phyloP scores from a whole-genome alignment of 1,140 invertebrate genomes.

The Prorops nasuta region DNA sequence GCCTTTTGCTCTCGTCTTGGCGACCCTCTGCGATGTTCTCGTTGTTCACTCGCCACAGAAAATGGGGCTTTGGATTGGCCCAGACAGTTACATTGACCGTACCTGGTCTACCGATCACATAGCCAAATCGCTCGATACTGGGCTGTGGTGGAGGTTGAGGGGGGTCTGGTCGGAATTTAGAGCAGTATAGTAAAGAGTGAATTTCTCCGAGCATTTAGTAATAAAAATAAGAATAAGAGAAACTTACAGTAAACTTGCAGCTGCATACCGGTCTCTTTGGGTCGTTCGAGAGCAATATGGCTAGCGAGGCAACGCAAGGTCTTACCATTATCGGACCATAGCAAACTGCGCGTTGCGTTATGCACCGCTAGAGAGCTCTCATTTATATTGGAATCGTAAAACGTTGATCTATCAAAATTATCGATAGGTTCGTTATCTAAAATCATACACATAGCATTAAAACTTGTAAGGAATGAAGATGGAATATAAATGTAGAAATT shows the following conservation, averaged over 20 bases:
- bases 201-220: too few species aligned
- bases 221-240: slow-evolving; percentile 6
- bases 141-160: slow-evolving; percentile 62
- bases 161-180: slow-evolving; percentile 54
- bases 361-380: slow-evolving; percentile 57
- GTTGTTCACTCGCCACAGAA: slow-evolving; percentile 66
- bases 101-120: slow-evolving; percentile 67
- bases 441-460: slow-evolving; percentile 5
- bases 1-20: slow-evolving; percentile 52
- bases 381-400: slow-evolving; percentile 44
- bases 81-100: slow-evolving; percentile 67
- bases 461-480: not conserved
- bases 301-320: slow-evolving; percentile 64
- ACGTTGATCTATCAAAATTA: slow-evolving; percentile 57
- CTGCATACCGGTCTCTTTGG: slow-evolving; percentile 52
- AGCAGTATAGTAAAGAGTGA: too few species aligned
- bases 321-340: slow-evolving; percentile 66
- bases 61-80: slow-evolving; percentile 66
- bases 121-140: slow-evolving; percentile 66
- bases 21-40: slow-evolving; percentile 58
- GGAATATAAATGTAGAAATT: not conserved
- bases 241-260: slow-evolving; percentile 66
- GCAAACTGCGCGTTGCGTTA: slow-evolving; percentile 63
- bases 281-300: slow-evolving; percentile 61
- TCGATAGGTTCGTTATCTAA: slow-evolving; percentile 63